Evolutionary conservation across 2,888 invertebrate genomes (phyloP).

Genomic region (Poecilobothrus nobilitatus): DNA sequence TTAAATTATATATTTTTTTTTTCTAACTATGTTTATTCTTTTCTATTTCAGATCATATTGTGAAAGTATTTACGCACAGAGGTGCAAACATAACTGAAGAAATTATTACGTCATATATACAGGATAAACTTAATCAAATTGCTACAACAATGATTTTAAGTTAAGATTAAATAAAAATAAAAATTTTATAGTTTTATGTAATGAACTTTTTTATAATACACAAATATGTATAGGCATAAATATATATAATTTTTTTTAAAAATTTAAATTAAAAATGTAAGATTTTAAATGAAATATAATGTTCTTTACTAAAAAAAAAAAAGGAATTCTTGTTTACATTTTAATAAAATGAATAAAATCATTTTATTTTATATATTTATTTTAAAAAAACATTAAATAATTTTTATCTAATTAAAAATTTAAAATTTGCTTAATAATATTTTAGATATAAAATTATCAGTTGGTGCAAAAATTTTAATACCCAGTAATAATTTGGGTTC

Average conservation of each 20-base stretch:
- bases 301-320: too few relatives aligned
- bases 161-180: background rate
- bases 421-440: background rate
- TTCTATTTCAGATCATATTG: constrained; percentile 37
- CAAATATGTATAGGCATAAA: too few relatives aligned
- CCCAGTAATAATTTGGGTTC: constrained; percentile 23
- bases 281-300: too few relatives aligned
- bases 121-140: constrained; percentile 27
- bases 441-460: background rate
- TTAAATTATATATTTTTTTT: too few relatives aligned
- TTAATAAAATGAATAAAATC: too few relatives aligned
- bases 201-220: too few relatives aligned
- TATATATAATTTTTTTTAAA: too few relatives aligned
- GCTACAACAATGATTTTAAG: background rate
- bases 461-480: background rate
- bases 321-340: too few relatives aligned
- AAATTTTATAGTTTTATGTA: background rate
- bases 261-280: background rate
- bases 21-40: constrained; percentile 2
- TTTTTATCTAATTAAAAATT: too few relatives aligned
- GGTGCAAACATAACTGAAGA: constrained; percentile 31
- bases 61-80: constrained; percentile 37
- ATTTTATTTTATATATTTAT: too few relatives aligned
- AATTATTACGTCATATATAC: constrained; percentile 32
- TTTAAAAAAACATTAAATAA: background rate